Evolutionary conservation across 2,888 invertebrate species (phyloP), one percentile per base, ranked within the genome.

Genomic region (Lasioglossum zephyrum): DNA sequence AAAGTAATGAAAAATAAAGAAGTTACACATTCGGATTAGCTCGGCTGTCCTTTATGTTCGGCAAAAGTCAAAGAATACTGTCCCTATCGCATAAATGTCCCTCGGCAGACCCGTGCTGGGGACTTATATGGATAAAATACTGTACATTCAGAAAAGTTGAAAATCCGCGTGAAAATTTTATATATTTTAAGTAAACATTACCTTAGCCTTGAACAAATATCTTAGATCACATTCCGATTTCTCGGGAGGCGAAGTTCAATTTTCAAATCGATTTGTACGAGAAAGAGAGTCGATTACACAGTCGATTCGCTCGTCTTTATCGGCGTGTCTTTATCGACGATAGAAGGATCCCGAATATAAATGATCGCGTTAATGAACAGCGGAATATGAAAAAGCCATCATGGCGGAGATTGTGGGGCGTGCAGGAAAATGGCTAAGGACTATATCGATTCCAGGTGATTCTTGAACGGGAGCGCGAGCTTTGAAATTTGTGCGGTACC

Each of bases 401-500:
- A 9, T 1, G 26, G 1, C 4, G 4, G 41, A 8, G 16, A 31
- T n/a, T 2, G 3, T 11, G 9, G 57, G 41, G 44, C 70, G 47
- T 22, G 69, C 53, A 72, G 74, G 81, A 41, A 78, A 86, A 78
- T 74, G 72, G 39, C 75, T 70, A 66, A 84, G 73, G 66, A 84
- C 75, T 44, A 47, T 84, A 84, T 84, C 78, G 86, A 79, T 79
- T 77, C n/a, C 57, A 44, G 63, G 73, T 77, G 79, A 86, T 86
- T 86, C 81, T 87, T 86, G 84, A 75, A 69, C 9, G 86, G 84
- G 80, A 66, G 47, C 81, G 76, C 57, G 70, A 80, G 82, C 85
- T 85, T 77, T 76, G 87, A 87, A 87, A 87, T 80, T 87, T 85
- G 85, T 80, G 86, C 82, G 84, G 85, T 81, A 79, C 76, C 88